phyloP scores from a whole-genome alignment of 2,888 invertebrate species.

The Diplolepis rosae region DNA sequence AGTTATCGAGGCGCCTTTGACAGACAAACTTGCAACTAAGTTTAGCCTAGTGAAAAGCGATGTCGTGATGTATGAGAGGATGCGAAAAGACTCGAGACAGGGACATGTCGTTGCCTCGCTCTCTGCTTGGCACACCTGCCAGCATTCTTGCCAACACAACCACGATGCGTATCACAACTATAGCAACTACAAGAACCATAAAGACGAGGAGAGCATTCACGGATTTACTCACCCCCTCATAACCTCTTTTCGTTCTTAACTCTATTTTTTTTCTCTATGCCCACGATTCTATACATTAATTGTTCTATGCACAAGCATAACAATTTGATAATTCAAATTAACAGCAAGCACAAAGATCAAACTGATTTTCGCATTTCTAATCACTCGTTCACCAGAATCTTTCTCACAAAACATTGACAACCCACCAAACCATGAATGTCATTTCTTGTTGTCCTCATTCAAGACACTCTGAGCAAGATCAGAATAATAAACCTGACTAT shows the following conservation, averaged over 20 bases:
- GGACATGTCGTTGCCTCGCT: conserved; percentile 54
- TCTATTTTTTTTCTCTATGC: conserved; percentile 13
- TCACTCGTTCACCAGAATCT: not conserved
- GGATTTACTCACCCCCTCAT: conserved; percentile 31
- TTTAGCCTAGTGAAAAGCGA: conserved; percentile 55
- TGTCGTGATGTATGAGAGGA: conserved; percentile 50
- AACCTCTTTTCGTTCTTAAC: conserved; percentile 31
- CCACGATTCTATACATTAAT: conserved; percentile 4
- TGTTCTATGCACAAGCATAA: not conserved
- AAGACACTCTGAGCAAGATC: conserved; percentile 6
- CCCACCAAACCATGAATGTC: not conserved
- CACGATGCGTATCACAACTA: conserved; percentile 40
- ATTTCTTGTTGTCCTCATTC: not conserved
- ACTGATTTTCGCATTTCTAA: not conserved
- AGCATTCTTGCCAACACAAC: conserved; percentile 57
- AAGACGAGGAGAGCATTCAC: conserved; percentile 31
- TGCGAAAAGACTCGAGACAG: conserved; percentile 55
- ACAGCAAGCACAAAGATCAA: not conserved
- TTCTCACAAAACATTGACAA: not conserved
- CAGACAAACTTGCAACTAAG: conserved; percentile 52
- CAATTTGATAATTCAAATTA: conserved; percentile 6
- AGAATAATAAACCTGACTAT: conserved; percentile 18
- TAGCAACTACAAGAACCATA: conserved; percentile 20
- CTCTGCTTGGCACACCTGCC: conserved; percentile 67
- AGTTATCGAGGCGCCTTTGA: not conserved